Evolutionary conservation across 2,113 vertebrate genomes (phyloP).

Genomic region (Equus quagga): DNA sequence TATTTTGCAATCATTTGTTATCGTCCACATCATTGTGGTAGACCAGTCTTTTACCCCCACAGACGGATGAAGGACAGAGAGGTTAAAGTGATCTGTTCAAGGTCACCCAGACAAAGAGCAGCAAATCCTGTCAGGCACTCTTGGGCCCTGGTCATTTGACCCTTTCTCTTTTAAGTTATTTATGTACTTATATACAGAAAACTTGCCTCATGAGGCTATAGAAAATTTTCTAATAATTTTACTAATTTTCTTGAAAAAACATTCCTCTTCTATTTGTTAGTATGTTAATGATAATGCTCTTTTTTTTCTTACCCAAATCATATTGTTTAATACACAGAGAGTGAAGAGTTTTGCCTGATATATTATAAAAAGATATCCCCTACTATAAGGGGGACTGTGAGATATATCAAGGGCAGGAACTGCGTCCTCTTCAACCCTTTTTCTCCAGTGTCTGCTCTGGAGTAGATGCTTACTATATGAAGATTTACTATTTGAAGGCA

Average conservation of each 20-base stretch:
- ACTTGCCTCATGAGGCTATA: neutral
- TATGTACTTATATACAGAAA: neutral
- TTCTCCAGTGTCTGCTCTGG: neutral
- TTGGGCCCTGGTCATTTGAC: neutral
- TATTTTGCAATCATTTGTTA: slow-evolving; percentile 49
- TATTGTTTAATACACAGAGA: slow-evolving; percentile 11
- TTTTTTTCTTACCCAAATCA: neutral
- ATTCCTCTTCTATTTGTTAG: neutral
- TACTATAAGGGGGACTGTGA: neutral
- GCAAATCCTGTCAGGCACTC: neutral
- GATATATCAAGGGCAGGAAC: neutral
- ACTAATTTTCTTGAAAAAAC: slow-evolving; percentile 39
- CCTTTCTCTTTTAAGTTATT: neutral
- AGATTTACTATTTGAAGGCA: neutral
- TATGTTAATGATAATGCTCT: neutral
- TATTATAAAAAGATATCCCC: neutral
- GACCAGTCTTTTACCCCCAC: neutral
- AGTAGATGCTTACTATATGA: neutral
- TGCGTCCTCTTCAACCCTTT: neutral
- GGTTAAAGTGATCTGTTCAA: neutral
- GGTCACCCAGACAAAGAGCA: neutral
- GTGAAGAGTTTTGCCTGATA: slow-evolving; percentile 20
- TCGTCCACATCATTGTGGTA: slow-evolving; percentile 10
- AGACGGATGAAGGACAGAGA: slow-evolving; percentile 7
- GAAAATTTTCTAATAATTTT: neutral